Evolutionary conservation across 2,797 vertebrate species (phyloP).

Genomic region (Apodemus agrarius): DNA sequence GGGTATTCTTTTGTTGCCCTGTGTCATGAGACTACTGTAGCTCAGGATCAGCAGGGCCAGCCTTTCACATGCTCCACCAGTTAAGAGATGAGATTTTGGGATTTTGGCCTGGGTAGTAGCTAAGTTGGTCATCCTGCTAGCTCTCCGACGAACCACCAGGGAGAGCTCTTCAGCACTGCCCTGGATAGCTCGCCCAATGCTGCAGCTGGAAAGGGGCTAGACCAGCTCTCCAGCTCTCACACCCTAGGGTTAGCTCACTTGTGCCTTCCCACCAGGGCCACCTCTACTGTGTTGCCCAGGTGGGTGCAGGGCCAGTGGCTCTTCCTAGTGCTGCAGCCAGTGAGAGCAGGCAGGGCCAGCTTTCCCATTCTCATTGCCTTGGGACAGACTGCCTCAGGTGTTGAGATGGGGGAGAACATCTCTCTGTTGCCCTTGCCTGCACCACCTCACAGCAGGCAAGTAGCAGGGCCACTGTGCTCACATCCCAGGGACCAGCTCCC

Average conservation of each 20-base stretch:
- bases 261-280: background rate
- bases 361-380: too few relatives aligned
- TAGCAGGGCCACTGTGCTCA: too few relatives aligned
- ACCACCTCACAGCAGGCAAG: too few relatives aligned
- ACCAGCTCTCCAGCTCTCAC: background rate
- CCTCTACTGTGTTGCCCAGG: background rate
- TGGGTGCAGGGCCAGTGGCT: too few relatives aligned
- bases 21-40: background rate
- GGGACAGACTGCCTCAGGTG: background rate
- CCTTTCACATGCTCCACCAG: background rate
- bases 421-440: background rate
- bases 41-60: background rate
- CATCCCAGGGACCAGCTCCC: too few relatives aligned
- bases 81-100: background rate
- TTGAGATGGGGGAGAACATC: background rate
- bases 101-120: background rate
- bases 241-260: background rate
- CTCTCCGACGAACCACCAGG: background rate
- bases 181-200: background rate
- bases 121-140: background rate
- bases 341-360: background rate
- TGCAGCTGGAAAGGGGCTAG: background rate
- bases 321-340: background rate
- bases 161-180: background rate
- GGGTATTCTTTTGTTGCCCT: background rate